These are phyloP conservation scores for Chanos chanos DNA, from an alignment of 2,797 vertebrate genomes.

Conservation along the genomic window DNA sequence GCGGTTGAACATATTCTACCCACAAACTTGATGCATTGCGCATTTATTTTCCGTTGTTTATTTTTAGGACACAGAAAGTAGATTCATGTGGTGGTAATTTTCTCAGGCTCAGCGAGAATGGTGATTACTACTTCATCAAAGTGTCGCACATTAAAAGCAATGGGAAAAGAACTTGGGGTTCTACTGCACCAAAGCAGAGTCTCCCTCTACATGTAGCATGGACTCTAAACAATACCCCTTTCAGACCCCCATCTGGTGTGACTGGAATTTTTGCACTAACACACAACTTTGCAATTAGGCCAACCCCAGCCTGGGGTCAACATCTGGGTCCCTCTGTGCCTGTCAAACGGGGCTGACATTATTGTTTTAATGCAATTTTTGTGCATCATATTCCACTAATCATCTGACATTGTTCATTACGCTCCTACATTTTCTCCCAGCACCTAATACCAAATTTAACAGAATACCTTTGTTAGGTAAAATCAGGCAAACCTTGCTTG, in stretches of 20 bases:
- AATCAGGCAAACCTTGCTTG: no score
- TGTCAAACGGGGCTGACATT: constrained; percentile 36
- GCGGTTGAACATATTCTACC: no score
- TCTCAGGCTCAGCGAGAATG: no score
- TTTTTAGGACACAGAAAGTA: no score
- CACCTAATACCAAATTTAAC: background rate
- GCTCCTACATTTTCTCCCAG: background rate
- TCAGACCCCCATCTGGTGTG: constrained; percentile 40
- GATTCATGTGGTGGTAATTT: no score
- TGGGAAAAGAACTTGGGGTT: background rate
- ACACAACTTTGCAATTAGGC: constrained; percentile 42
- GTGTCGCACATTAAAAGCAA: background rate
- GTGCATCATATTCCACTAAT: constrained; percentile 43
- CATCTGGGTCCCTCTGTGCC: constrained; percentile 43
- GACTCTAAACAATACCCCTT: constrained; percentile 42
- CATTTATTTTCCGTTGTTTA: no score
- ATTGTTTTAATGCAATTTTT: constrained; percentile 46
- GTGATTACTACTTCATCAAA: background rate
- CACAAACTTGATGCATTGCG: no score
- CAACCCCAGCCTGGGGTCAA: constrained; percentile 43
- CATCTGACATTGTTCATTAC: constrained; percentile 9
- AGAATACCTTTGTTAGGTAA: no score
- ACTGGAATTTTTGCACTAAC: constrained; percentile 45
- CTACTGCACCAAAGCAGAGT: background rate
- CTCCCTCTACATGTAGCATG: constrained; percentile 2